Conservation (phyloP, 2,888 invertebrate species). For the Pammene fasciana region DNA sequence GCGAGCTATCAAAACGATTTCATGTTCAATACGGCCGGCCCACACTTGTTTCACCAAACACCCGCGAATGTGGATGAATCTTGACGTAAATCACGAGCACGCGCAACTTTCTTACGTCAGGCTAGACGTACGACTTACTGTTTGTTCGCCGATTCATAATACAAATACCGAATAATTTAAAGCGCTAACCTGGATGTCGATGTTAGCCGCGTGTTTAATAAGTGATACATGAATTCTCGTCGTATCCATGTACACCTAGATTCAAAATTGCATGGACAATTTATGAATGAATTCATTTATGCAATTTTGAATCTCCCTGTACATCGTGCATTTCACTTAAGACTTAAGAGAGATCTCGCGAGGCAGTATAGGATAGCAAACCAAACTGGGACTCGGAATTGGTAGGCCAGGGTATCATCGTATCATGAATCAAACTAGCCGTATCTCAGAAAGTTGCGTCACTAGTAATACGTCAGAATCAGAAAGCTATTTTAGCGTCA, state of each 20-base stretch:
- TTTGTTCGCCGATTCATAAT: constrained; percentile 12
- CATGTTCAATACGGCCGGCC: constrained; percentile 47
- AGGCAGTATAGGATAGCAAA: background rate
- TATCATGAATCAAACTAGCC: background rate
- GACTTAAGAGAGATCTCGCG: background rate
- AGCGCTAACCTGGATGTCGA: background rate
- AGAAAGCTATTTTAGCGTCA: constrained; percentile 12
- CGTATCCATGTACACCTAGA: background rate
- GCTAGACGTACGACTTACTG: background rate
- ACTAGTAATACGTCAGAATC: constrained; percentile 17
- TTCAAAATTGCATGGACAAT: no score
- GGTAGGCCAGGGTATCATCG: background rate
- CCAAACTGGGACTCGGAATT: background rate
- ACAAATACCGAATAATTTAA: background rate
- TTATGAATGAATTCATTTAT: no score
- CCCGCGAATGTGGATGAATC: constrained; percentile 29
- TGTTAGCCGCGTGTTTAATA: background rate
- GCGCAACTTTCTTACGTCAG: constrained; percentile 24
- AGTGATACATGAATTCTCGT: background rate
- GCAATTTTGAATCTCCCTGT: no score
- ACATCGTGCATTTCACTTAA: background rate
- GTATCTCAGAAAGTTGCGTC: constrained; percentile 15
- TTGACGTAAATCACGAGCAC: constrained; percentile 31
- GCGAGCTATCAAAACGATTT: constrained; percentile 52
- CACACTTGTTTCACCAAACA: constrained; percentile 32